Evolutionary conservation across 2,113 vertebrate genomes (phyloP), one percentile per base, ranked within the genome.

Genomic region (Pan paniscus): DNA sequence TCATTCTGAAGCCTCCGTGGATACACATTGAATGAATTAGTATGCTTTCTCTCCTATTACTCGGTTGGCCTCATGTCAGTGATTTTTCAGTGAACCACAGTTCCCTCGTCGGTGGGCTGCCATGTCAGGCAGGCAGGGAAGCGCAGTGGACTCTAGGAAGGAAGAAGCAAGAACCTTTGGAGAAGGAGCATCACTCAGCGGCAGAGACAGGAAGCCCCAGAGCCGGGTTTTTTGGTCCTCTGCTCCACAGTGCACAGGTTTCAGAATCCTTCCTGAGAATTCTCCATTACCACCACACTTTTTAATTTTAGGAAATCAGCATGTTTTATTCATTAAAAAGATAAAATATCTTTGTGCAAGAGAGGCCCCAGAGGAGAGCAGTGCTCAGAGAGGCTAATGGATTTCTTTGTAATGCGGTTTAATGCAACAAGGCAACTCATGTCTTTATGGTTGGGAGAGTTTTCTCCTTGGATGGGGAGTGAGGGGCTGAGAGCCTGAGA

Each of bases 261-360:
- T n/a, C 70, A 46, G 76, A 80, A 87, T 43, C 64, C 79, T 93
- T 48, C 75, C 81, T 73, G 68, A 79, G 40, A 93, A 83, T 95
- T 81, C 78, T 67, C 85, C 70, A 46, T 83, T 78, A 68, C 83
- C 52, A 76, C 20, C 20, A 70, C 80, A 83, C 68, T 92, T 92
- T 93, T 92, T 90, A 95, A 95, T 93, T 97, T 95, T 82, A 95
- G n/a, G 86, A 75, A 91, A 82, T 81, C 5, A 30, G 92, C 67
- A 90, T 94, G 94, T 96, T 96, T 98, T 95, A 97, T 97, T 97
- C 90, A 97, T 96, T 97, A 87, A 96, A 94, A 96, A 97, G 96
- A 92, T 97, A 97, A 96, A 96, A 95, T 92, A 94, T 93, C 80
- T 61, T 40, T 64, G 48, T 90, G 87, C 23, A 32, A 96, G 79